A percentile compares a stretch with the other conserved stretches of the same genome.
phyloP scores from a whole-genome alignment of 2,113 vertebrate genomes.

The Arvicanthis niloticus region DNA sequence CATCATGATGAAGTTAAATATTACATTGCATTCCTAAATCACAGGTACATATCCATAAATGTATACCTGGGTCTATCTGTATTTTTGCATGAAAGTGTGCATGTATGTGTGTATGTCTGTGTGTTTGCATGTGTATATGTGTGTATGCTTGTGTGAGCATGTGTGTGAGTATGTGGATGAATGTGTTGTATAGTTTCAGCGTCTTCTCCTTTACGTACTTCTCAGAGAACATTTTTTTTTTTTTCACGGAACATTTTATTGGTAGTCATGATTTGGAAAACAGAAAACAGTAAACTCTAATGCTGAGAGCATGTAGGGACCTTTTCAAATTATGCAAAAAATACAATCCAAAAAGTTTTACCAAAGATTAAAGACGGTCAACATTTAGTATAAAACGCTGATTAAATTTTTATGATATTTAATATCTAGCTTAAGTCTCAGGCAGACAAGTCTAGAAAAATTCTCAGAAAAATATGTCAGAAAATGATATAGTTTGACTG shows the following conservation, averaged over 20 bases:
- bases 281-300: conserved; percentile 26
- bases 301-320: background rate
- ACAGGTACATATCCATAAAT: background rate
- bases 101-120: too few species aligned
- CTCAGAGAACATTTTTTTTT: background rate
- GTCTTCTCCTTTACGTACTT: background rate
- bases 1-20: background rate
- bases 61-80: background rate
- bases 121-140: too few species aligned
- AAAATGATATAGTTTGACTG: too few species aligned
- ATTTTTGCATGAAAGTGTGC: background rate
- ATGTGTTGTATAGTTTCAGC: background rate
- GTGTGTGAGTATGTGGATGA: too few species aligned
- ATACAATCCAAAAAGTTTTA: background rate
- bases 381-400: too few species aligned
- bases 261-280: background rate
- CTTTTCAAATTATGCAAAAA: conserved; percentile 61
- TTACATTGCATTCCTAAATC: background rate
- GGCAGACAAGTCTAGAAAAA: too few species aligned
- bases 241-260: background rate
- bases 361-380: too few species aligned
- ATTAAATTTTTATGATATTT: too few species aligned
- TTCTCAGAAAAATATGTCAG: too few species aligned
- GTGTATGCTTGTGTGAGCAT: too few species aligned
- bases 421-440: too few species aligned